Evolutionary conservation across 2,113 vertebrate species (phyloP), one percentile per base, ranked within the genome.

Genomic region (Calonectris borealis): DNA sequence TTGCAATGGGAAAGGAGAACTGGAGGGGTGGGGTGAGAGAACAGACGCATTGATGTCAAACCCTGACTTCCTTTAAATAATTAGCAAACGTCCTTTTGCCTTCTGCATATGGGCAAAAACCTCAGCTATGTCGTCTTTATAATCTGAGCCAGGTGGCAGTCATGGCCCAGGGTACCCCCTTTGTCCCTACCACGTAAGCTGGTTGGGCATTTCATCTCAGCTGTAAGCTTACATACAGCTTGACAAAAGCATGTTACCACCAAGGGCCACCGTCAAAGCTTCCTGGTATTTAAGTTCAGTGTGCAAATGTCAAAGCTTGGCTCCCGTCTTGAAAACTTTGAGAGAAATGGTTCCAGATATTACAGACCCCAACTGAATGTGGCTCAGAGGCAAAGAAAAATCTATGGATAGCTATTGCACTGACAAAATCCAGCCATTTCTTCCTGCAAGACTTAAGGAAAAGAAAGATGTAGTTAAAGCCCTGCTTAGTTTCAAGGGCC

Each of bases 91-190:
- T 66, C 62, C 48, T 10, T 71, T 71, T 94, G 62, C 17, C 13
- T 71, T 87, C 52, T 54, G 46, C 38, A 5, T 16, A 25, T 16
- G 20, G 69, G 34, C 42, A 36, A 66, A 66, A 27, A 9, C 62
- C 68, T 80, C 62, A 42, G 32, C 68, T 34, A 9, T 32, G 27
- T 22, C 65, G 38, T 60, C 51, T 49, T 22, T 25, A 2, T 6
- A 12, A 11, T 16, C 44, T 40, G 60, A 88, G 34, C 17, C 76
- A 16, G 32, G n/a, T 70, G 61, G n/a, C 65, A 73, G 75, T 7
- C 0, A 0, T 8, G 70, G 55, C 27, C 9, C 36, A 19, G 48
- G 11, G 10, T 24, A 18, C 13, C 22, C 55, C 0, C 58, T 73
- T 25, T 61, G 55, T 55, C 65, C 61, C 84, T 34, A 8, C 14